These are phyloP conservation scores for Hyaena hyaena DNA, from an alignment of 2,113 vertebrate species.

Conservation along the genomic window DNA sequence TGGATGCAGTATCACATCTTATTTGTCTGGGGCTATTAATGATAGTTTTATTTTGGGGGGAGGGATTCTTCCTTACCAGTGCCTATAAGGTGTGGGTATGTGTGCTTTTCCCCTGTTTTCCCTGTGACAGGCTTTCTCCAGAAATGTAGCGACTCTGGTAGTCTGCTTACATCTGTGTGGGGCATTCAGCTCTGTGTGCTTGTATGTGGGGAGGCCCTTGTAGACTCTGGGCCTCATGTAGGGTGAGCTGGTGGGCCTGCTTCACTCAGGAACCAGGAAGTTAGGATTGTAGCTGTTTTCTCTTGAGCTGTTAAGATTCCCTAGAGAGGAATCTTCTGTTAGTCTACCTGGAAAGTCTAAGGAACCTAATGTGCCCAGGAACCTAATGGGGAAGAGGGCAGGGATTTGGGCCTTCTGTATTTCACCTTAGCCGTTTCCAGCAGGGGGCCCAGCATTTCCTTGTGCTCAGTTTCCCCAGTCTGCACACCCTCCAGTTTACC, in stretches of 20 bases:
- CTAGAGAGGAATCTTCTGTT: neutral
- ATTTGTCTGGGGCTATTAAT: slow-evolving; percentile 2
- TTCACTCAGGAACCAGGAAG: neutral
- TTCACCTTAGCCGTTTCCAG: neutral
- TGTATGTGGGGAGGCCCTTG: neutral
- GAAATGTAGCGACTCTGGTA: neutral
- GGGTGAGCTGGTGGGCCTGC: neutral
- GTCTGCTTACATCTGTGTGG: neutral
- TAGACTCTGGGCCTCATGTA: neutral
- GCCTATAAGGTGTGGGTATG: neutral
- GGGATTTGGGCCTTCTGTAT: neutral
- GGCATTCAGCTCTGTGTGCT: neutral
- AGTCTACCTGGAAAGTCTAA: neutral
- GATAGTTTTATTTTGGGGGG: neutral
- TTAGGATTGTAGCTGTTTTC: neutral
- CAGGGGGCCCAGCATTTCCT: neutral
- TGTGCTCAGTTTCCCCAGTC: too few relatives aligned
- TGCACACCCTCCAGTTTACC: neutral
- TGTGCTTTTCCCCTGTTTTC: neutral
- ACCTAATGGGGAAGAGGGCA: neutral
- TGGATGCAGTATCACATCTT: neutral
- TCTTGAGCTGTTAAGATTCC: neutral
- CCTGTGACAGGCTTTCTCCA: neutral
- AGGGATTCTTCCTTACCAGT: neutral
- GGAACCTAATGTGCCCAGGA: neutral